A percentile compares a stretch with the other conserved stretches of the same genome.
These are phyloP conservation scores for Salvelinus fontinalis DNA, from an alignment of 2,113 vertebrate species.

Conservation along the genomic window DNA sequence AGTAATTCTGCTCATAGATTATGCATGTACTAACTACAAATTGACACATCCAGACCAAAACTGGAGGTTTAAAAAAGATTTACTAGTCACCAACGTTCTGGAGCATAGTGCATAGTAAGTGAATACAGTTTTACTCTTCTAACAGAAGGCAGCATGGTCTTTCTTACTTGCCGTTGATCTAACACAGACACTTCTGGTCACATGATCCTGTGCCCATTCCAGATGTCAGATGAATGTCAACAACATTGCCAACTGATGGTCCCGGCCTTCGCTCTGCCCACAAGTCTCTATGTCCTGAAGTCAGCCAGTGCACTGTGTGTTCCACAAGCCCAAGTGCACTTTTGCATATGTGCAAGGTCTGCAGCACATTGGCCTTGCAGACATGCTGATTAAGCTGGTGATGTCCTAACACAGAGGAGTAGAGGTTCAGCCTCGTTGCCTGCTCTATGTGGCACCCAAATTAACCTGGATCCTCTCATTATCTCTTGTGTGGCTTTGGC, in stretches of 20 bases:
- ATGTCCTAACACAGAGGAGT: conserved; percentile 12
- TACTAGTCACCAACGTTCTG: no score
- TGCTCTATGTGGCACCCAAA: neutral
- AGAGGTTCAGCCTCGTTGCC: neutral
- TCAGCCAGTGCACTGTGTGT: neutral
- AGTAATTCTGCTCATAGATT: no score
- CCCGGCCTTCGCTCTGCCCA: conserved; percentile 16
- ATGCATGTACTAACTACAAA: no score
- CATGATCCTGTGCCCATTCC: conserved; percentile 19
- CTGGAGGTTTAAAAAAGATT: no score
- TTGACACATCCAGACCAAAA: no score
- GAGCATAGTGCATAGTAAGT: neutral
- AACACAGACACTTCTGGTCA: conserved; percentile 15
- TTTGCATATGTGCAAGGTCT: conserved; percentile 19
- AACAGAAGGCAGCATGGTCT: neutral
- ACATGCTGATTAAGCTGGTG: neutral
- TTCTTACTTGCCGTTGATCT: neutral
- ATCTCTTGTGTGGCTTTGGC: neutral
- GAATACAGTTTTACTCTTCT: neutral
- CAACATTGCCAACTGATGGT: conserved; percentile 17
- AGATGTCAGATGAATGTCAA: conserved; percentile 23
- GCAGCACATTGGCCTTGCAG: conserved; percentile 9
- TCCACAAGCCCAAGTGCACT: conserved; percentile 20
- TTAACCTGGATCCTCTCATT: neutral
- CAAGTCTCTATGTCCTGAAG: conserved; percentile 19